Evolutionary conservation across 2,113 vertebrate genomes (phyloP), one percentile per base, ranked within the genome.

Genomic region (Oncorhynchus kisutch): DNA sequence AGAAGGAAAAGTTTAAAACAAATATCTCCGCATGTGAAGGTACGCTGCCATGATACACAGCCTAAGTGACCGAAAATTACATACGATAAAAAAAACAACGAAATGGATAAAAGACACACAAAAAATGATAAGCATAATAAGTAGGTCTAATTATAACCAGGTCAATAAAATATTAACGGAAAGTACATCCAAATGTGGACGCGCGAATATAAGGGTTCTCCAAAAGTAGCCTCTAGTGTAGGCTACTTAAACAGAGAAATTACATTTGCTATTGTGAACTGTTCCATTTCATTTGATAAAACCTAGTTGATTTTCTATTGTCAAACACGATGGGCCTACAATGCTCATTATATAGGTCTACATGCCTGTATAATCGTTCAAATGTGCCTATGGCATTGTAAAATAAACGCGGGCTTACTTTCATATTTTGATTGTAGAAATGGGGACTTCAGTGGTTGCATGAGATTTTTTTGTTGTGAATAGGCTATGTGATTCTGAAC

Each of bases 1-100:
- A 94, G 84, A 93, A 95, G 93, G 94, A 95, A 94, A 94, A 87
- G 92, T 96, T 96, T 95, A 92, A 95, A 95, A 94, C 94, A 95
- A 95, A 95, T 95, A 94, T 94, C 91, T 92, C 88, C 94, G 93
- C 88, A 91, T 87, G 90, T 93, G 92, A 92, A 94, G 91, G 91
- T 89, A 87, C 79, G 85, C 83, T 84, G 87, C 92, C 93, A 92
- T 75, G 76, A 77, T 64, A 73, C 11, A 14, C 2, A 45, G 39
- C 8, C 39, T 70, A 73, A 62, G 59, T 59, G 72, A 39, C 34
- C 72, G 14, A n/a, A 64, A 59, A 64, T 24, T 48, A 11, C 4
- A 27, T 6, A 22, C n/a, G 62, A 39, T 54, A 68, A 78, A 78
- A 71, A 71, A 45, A 51, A 29, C 0, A 60, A 54, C 64, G 9